phyloP scores from a whole-genome alignment of 2,888 invertebrate species.

The Phaedon cochleariae region DNA sequence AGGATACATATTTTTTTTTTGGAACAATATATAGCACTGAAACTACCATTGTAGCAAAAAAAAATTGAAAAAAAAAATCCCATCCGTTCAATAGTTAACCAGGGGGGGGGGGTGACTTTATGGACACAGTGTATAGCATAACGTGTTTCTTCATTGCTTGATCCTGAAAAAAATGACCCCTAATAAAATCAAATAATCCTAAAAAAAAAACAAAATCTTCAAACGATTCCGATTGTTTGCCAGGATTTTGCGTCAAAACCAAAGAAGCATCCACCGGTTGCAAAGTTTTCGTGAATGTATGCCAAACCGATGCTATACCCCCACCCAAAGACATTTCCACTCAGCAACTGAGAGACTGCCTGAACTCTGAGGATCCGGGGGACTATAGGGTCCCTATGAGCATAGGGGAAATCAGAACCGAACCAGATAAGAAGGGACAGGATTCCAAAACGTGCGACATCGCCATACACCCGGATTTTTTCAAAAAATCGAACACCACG shows the following conservation, averaged over 20 bases:
- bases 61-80: no score
- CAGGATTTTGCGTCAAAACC: slow-evolving; percentile 84
- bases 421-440: slow-evolving; percentile 77
- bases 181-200: no score
- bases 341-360: slow-evolving; percentile 73
- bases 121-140: no score
- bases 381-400: slow-evolving; percentile 89
- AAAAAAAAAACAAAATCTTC: no score
- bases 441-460: slow-evolving; percentile 83
- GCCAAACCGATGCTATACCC: slow-evolving; percentile 80
- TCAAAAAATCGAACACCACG: slow-evolving; percentile 76
- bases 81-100: no score
- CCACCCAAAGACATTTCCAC: slow-evolving; percentile 76
- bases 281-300: slow-evolving; percentile 88
- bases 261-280: slow-evolving; percentile 69
- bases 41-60: no score
- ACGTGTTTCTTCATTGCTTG: no score
- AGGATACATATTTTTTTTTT: no score
- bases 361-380: slow-evolving; percentile 73
- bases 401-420: slow-evolving; percentile 82
- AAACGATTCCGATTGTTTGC: no score
- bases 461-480: slow-evolving; percentile 81
- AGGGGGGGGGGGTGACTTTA: no score
- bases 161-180: no score
- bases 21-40: no score